Evolutionary conservation across 2,888 invertebrate species (phyloP), one percentile per base, ranked within the genome.

Genomic region (Plutella xylostella): DNA sequence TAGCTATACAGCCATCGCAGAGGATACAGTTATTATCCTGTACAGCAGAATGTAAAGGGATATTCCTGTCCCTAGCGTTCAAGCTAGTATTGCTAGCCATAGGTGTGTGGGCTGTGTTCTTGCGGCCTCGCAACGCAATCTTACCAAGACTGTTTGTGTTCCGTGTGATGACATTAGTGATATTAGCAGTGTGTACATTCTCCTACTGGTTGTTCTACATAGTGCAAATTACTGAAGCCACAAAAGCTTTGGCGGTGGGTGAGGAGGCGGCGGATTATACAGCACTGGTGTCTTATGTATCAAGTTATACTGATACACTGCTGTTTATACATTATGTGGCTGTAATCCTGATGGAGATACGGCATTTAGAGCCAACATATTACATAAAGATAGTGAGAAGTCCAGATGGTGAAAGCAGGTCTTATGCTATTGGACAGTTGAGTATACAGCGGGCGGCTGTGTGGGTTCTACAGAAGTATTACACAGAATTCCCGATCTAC

Each of bases 171-270:
- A 92, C 96, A n/a, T 80, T 97, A 48, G 88, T 94, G 4, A 88
- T 98, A 45, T 89, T 97, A 30, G 89, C 96, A 33, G 90, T 99
- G 12, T 93, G 97, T 70, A 93, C 94, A 51, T 96, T 98, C 76
- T 93, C 97, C 4, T 98, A 96, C 79, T 99, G 99, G 98, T 85
- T 99, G 15, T 99, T 99, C 78, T 99, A 98, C 71, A 91, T 95
- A 59, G 97, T 98, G 42, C 94, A 98, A 75, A 89, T 91, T 45
- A 92, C 92, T 0, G 92, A 92, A 70, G 90, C 91, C 15, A 90
- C 92, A 0, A 89, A 91, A 71, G 92, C 93, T 45, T 88, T 92
- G 6, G 90, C 91, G 0, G 90, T 92, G 44, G 91, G 91, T 0
- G 92, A 93, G 61, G 90, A 91, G 72, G 91, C 91, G 9, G 87